phyloP scores from a whole-genome alignment of 2,797 vertebrate species.

The Cirrhinus mrigala region DNA sequence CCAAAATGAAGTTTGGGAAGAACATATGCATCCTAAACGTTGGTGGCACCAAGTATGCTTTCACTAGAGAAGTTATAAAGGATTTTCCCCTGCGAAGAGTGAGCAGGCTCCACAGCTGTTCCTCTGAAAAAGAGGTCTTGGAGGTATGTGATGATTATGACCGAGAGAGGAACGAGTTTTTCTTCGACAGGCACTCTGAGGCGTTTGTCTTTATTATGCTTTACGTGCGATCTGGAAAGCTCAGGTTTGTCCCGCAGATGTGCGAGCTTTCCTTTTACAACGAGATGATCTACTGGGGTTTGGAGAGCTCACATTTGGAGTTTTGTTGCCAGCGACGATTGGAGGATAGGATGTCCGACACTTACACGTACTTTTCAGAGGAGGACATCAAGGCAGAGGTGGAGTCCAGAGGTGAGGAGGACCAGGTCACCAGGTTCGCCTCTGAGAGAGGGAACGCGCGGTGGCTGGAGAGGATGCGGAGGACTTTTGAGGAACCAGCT shows the following conservation, averaged over 20 bases:
- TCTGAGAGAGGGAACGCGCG: conserved; percentile 74
- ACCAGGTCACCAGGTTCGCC: conserved; percentile 59
- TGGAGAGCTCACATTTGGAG: conserved; percentile 95
- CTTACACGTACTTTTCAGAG: conserved; percentile 87
- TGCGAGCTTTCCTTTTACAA: conserved; percentile 98
- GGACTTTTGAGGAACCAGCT: conserved; percentile 94
- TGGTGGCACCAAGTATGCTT: conserved; percentile 94
- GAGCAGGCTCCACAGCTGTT: conserved; percentile 94
- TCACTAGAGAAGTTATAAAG: conserved; percentile 92
- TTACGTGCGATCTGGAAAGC: conserved; percentile 95
- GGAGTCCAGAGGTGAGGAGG: conserved; percentile 68
- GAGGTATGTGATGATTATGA: conserved; percentile 99
- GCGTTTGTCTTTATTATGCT: conserved; percentile 98
- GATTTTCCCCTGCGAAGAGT: conserved; percentile 96
- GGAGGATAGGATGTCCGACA: conserved; percentile 96
- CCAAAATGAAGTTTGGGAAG: conserved; percentile 84
- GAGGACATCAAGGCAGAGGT: conserved; percentile 75
- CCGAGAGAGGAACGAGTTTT: conserved; percentile 95
- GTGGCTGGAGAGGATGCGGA: conserved; percentile 93
- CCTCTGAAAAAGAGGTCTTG: conserved; percentile 93
- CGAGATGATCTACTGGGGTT: conserved; percentile 98
- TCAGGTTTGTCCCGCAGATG: conserved; percentile 95
- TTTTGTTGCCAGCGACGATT: conserved; percentile 96
- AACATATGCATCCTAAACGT: conserved; percentile 92
- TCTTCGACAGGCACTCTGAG: conserved; percentile 97